Conservation (phyloP, 1,140 invertebrate species). For the Laupala kohalensis region DNA sequence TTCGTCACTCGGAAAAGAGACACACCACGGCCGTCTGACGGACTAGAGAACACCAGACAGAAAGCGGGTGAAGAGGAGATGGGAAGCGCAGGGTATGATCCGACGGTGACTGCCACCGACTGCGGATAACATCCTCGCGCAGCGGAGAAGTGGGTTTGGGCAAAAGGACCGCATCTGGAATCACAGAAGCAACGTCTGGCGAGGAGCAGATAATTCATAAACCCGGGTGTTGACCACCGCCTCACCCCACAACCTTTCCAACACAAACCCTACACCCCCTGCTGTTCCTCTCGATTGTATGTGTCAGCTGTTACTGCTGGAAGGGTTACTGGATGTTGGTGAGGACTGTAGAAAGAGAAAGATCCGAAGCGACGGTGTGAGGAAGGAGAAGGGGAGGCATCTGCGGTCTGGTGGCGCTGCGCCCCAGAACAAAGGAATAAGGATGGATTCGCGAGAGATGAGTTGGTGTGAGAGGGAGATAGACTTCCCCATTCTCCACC, state of each 20-base stretch:
- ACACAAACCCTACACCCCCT: neutral
- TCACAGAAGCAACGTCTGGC: neutral
- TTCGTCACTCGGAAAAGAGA: too few species aligned
- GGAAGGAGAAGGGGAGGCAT: neutral
- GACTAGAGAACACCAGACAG: too few species aligned
- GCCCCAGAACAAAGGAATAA: too few species aligned
- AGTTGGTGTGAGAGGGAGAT: too few species aligned
- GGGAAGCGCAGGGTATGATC: neutral
- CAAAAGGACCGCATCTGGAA: neutral
- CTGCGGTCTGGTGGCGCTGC: neutral
- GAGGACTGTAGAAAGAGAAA: neutral
- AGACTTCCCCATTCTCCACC: too few species aligned
- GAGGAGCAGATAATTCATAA: neutral
- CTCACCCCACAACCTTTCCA: neutral
- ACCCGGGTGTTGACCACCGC: neutral
- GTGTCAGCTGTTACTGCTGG: neutral
- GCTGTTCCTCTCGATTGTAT: neutral
- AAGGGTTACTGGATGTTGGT: too few species aligned
- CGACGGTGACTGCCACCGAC: too few species aligned
- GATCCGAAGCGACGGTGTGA: too few species aligned
- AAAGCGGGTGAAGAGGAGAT: too few species aligned
- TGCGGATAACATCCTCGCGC: neutral
- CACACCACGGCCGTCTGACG: too few species aligned
- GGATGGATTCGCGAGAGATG: too few species aligned
- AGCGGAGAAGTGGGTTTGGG: neutral